phyloP scores from a whole-genome alignment of 2,113 vertebrate genomes.

The Antechinus stuartii region DNA sequence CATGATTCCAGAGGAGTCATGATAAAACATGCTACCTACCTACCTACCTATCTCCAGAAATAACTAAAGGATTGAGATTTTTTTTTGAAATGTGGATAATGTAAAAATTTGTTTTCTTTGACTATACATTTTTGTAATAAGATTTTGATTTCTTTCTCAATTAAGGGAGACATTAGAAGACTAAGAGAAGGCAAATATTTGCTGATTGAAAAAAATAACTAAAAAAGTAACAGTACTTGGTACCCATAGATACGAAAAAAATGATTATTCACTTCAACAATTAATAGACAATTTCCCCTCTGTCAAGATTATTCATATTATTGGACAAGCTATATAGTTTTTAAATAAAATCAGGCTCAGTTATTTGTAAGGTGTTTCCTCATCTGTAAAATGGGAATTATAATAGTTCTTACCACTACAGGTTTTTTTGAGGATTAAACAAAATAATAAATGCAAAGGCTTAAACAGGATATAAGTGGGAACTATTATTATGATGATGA shows the following conservation, averaged over 20 bases:
- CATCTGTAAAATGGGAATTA: neutral
- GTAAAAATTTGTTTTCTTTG: too few species aligned
- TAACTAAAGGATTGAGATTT: too few species aligned
- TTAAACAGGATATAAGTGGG: neutral
- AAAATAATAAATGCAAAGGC: neutral
- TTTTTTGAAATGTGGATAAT: too few species aligned
- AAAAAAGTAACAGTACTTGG: too few species aligned
- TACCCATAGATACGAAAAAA: neutral
- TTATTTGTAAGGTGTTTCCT: neutral
- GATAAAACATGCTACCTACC: neutral
- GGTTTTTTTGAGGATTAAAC: too few species aligned
- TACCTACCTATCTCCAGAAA: neutral
- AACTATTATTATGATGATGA: neutral
- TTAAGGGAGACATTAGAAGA: too few species aligned
- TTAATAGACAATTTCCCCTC: neutral
- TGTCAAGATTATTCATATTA: neutral
- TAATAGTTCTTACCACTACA: neutral
- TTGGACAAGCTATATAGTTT: neutral
- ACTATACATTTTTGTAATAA: too few species aligned
- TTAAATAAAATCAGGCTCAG: too few species aligned
- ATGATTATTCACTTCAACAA: neutral
- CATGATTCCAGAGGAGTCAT: neutral
- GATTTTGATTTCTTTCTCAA: too few species aligned
- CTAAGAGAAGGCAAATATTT: neutral
- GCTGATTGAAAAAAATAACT: neutral